Conservation (phyloP, 2,888 invertebrate species). For the Aporophyla lueneburgensis region DNA sequence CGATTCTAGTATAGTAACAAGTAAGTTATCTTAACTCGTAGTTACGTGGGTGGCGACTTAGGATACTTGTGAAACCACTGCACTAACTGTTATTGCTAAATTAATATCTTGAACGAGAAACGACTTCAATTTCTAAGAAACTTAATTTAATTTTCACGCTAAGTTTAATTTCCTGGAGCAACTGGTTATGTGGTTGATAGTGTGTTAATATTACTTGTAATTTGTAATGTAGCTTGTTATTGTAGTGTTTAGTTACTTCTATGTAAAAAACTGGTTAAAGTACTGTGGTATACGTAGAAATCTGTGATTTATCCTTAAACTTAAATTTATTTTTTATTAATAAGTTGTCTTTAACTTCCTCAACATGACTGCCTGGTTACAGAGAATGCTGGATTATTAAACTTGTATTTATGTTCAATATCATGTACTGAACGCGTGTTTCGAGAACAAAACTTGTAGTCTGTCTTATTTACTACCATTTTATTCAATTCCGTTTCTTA, state of each 20-base stretch:
- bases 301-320: too few species aligned
- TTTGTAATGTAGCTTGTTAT: conserved; percentile 3
- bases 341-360: neutral
- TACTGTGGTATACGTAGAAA: neutral
- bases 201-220: neutral
- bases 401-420: neutral
- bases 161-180: conserved; percentile 55
- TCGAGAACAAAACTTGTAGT: neutral
- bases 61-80: conserved; percentile 48
- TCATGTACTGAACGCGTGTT: neutral
- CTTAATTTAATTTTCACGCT: conserved; percentile 41
- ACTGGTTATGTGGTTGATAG: conserved; percentile 22
- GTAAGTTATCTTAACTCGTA: conserved; percentile 33
- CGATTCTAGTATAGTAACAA: conserved; percentile 10
- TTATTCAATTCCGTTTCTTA: neutral
- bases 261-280: conserved; percentile 1
- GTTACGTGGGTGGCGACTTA: conserved; percentile 56
- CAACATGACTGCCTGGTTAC: neutral
- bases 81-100: conserved; percentile 58
- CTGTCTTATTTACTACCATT: neutral
- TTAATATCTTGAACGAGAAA: conserved; percentile 55
- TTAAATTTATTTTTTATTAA: too few species aligned
- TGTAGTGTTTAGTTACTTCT: conserved; percentile 1
- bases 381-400: conserved; percentile 5
- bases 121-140: conserved; percentile 43